Percentiles rank a stretch among this genome's conserved stretches.
These are phyloP conservation scores for Ochotona curzoniae DNA, from an alignment of 2,113 vertebrate species.

Conservation along the genomic window DNA sequence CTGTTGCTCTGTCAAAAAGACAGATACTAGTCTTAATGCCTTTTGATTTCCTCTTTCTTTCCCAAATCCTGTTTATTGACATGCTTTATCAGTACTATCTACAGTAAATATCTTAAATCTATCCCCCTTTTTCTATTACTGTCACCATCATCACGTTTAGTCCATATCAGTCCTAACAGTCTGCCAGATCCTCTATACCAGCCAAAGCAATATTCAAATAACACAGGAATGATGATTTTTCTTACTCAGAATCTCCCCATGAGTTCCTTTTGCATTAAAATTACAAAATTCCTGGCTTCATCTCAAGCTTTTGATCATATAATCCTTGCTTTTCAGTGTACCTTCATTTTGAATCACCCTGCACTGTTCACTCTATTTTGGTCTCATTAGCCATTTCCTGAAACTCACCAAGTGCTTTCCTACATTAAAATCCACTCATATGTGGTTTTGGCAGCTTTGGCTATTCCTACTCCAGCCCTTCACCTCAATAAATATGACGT, in stretches of 20 bases:
- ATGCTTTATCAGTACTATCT: background rate
- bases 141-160: background rate
- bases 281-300: background rate
- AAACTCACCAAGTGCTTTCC: background rate
- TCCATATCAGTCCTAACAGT: background rate
- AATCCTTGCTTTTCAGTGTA: background rate
- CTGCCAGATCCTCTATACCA: background rate
- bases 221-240: background rate
- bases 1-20: background rate
- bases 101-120: background rate
- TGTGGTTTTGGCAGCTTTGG: background rate
- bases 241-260: background rate
- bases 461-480: background rate
- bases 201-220: background rate
- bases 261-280: background rate
- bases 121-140: background rate
- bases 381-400: background rate
- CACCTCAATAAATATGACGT: background rate
- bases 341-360: background rate
- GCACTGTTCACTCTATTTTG: background rate
- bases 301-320: background rate
- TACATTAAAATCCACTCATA: background rate
- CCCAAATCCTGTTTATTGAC: background rate
- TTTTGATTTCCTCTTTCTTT: background rate
- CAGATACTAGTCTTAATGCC: background rate